Base-by-base conservation (phyloP, 1,140 invertebrate genomes). In the Spodoptera litura region DNA sequence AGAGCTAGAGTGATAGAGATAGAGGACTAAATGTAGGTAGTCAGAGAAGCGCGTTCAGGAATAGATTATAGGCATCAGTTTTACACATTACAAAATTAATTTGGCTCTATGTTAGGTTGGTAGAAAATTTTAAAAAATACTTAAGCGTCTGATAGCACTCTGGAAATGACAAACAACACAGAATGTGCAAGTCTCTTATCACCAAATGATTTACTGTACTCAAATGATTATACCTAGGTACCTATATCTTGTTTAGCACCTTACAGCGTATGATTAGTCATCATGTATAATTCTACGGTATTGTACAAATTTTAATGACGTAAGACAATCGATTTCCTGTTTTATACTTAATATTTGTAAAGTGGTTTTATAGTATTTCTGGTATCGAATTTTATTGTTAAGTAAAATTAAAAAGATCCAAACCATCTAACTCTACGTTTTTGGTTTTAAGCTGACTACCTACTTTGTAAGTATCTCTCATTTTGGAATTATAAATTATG, bases 311-410 rank as follows among this genome's bases (percentile, higher is more conserved):
- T 49, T 73, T 66, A 74, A 76, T 83, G 81, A 83, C 81, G 81
- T 83, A 83, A 83, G 62, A 78, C 25, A 12, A 75, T 83, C 75
- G 72, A 83, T 80, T 78, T 81, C 70, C 80, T 72, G 59, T 55
- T 70, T 15, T 53, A 55, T 31, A 27, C n/a, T 44, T 8, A 31
- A 15, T 13, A 68, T 13, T 53, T 70, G 51, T 70, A 52, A 13
- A 53, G 10, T 55, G 15, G 12, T 55, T n/a, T 55, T 55, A 15
- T 55, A n/a, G 4, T 55, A 15, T n/a, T 55, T 0, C 38, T 44
- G 1, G 9, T 44, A 38, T 8, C 6, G 0, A 0, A 44, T 0
- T 44, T 44, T 44, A 44, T 9, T 0, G 3, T 44, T 44, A 44
- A 0, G 2, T 4, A 44, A 20, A 51, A 20, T 3, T 15, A 56